Base-by-base conservation (phyloP, 2,113 vertebrate genomes). In the Podilymbus podiceps region DNA sequence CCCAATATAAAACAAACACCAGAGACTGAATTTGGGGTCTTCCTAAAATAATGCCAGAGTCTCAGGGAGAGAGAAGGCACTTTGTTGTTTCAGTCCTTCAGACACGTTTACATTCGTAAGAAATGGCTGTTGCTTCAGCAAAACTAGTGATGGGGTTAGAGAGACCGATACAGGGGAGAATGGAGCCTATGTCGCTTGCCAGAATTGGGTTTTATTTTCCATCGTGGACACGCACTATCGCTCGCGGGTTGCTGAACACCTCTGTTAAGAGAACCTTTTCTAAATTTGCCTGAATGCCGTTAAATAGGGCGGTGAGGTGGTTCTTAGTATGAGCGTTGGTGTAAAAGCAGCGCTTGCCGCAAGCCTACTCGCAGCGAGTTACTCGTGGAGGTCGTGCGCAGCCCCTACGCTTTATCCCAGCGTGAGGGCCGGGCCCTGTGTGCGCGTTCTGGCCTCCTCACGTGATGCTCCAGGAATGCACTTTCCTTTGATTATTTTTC, bases 401-500 rank as follows among this genome's bases (percentile, higher is more conserved):
- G 82, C 38, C 62, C 85, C 50, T 73, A 59, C 0, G 4, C 49
- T 21, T 7, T 9, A 27, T 15, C 69, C 14, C 0, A 64, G 85
- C 15, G 2, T 19, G 14, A 68, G 71, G 2, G 3, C 83, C 1
- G 4, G 60, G 73, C 91, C 76, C 76, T 75, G 78, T 27, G 46
- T n/a, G 69, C 4, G 4, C 2, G 15, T 67, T 67, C 86, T 83
- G 63, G 84, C 80, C 69, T 85, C 87, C 81, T 95, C 96, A 97
- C 90, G 71, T 94, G 94, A 90, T 5, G 44, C 69, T 78, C 53
- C 8, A 97, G 95, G 97, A 97, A 98, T 97, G 97, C 96, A 46
- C 89, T 96, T 79, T 60, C 85, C 95, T 97, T 95, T 96, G 89
- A 96, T 98, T 98, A 95, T 98, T 98, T 98, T 96, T 96, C 94